Base-by-base conservation (phyloP, 2,797 vertebrate species). In the Ambastaia sidthimunki region DNA sequence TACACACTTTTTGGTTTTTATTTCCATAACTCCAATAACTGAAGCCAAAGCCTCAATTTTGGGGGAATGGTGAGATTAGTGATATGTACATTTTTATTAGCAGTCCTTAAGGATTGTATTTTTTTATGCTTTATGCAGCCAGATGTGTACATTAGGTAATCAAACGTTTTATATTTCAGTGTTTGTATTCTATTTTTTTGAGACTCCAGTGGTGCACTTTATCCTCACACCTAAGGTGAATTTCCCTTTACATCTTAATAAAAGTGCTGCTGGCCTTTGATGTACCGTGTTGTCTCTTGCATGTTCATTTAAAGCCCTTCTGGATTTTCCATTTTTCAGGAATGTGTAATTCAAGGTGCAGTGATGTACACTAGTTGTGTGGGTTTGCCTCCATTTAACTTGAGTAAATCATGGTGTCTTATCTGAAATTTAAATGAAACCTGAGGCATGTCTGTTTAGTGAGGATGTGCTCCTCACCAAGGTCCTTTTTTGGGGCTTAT, bases 41-140 rank as follows among this genome's bases (percentile, higher is more conserved):
- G 86, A 84, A 80, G 63, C 82, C 59, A 47, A 73, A 23, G 37
- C 75, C 74, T 87, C 79, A 18, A 5, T 34, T 72, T 57, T 48
- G 31, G 69, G 62, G 63, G 28, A 73, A 66, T 84, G 84, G 85
- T 71, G 74, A 71, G 50, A 86, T 81, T 89, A 74, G 80, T 86
- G 87, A 85, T 85, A 67, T 86, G 63, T 83, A 86, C 7, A 85
- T 91, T 92, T 83, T 83, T 90, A 90, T 88, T 65, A 69, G 67
- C 34, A 86, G 86, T 87, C 83, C 84, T 86, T 71, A 74, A 87
- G 82, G 83, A 87, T 68, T 85, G 78, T 13, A 19, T 31, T 37
- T 41, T 84, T 85, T 84, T 85, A 81, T 82, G 83, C 87, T 83
- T 84, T 71, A 87, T 57, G 12, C 72, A 68, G 44, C 87, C 80